phyloP scores from a whole-genome alignment of 2,113 vertebrate species.

The Pampusana beccarii region DNA sequence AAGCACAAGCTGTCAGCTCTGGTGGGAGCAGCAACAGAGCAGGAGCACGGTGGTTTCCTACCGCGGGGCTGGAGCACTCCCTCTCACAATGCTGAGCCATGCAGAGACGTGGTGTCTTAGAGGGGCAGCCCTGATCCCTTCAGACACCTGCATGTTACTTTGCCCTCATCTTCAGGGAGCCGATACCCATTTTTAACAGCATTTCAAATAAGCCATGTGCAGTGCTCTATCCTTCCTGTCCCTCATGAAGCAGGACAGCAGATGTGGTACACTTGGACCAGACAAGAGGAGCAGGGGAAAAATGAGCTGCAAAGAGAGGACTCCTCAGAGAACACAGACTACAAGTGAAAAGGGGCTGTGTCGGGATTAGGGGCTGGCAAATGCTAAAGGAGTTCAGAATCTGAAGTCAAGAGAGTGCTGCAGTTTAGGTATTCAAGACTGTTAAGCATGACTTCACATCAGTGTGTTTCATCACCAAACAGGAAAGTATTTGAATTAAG shows the following conservation, averaged over 20 bases:
- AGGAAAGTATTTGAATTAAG: neutral
- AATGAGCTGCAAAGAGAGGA: neutral
- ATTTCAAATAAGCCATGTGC: neutral
- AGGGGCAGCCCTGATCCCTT: neutral
- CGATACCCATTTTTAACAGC: neutral
- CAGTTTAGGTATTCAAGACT: neutral
- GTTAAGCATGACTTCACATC: neutral
- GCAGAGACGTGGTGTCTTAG: neutral
- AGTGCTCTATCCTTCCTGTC: neutral
- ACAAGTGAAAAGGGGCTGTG: neutral
- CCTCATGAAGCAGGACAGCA: neutral
- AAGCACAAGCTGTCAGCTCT: neutral
- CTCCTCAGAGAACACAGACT: neutral
- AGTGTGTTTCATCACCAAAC: neutral
- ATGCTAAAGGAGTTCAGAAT: neutral
- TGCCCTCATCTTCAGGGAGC: neutral
- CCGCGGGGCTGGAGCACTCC: neutral
- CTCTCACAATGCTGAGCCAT: rapidly evolving
- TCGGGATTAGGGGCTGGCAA: neutral
- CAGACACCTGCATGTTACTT: neutral
- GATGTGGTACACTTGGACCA: neutral
- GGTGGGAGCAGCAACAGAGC: neutral
- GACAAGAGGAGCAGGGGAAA: neutral
- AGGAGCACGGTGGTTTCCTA: neutral
- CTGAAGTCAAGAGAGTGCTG: neutral